Percentiles rank a stretch among this genome's conserved stretches.
phyloP scores from a whole-genome alignment of 2,888 invertebrate species.

The Monopis laevigella region DNA sequence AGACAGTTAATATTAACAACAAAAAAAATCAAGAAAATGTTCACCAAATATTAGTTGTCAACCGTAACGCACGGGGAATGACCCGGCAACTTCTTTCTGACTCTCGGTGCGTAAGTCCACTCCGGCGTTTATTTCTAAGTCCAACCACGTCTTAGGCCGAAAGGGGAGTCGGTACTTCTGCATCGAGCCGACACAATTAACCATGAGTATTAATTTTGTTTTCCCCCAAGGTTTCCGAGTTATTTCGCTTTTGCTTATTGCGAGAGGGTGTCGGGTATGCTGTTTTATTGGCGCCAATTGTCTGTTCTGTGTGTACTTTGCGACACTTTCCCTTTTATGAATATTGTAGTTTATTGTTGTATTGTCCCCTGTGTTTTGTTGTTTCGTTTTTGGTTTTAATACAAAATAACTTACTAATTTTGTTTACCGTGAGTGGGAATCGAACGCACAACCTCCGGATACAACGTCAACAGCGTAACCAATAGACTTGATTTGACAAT shows the following conservation, averaged over 20 bases:
- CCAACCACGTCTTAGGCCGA: slow-evolving; percentile 38
- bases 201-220: slow-evolving; percentile 65
- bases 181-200: slow-evolving; percentile 45
- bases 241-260: slow-evolving; percentile 60
- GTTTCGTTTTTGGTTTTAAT: no score
- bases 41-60: no score
- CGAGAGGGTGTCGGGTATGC: slow-evolving; percentile 47
- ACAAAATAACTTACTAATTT: no score
- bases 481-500: no score
- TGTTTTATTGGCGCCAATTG: slow-evolving; percentile 62
- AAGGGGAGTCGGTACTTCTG: slow-evolving; percentile 10
- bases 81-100: slow-evolving; percentile 1
- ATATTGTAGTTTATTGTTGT: slow-evolving; percentile 46
- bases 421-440: no score
- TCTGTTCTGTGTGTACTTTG: slow-evolving; percentile 44
- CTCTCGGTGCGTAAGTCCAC: slow-evolving; percentile 22
- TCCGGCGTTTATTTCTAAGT: slow-evolving; percentile 43
- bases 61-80: slow-evolving; percentile 2
- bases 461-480: no score
- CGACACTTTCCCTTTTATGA: slow-evolving; percentile 58
- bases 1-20: no score
- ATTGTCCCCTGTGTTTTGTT: slow-evolving; percentile 28
- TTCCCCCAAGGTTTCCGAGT: slow-evolving; percentile 58
- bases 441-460: no score
- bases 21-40: no score